Conservation (phyloP, 2,797 vertebrate species). For the Pteronotus mesoamericanus region DNA sequence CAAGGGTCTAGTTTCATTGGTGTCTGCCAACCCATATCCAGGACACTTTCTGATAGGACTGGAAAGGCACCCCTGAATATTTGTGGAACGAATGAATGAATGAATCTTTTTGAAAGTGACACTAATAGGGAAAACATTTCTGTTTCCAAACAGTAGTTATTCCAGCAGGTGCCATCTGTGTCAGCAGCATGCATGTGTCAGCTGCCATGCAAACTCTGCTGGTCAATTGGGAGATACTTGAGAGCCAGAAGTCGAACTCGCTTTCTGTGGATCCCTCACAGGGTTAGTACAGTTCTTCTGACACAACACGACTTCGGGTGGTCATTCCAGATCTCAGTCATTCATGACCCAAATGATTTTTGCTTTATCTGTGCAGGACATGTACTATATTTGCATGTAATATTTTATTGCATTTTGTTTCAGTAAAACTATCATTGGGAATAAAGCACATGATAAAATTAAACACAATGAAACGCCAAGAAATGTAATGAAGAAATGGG, state of each 20-base stretch:
- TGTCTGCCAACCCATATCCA: neutral
- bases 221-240: neutral
- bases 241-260: neutral
- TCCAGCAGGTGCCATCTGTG: too few species aligned
- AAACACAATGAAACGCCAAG: neutral
- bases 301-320: neutral
- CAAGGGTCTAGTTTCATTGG: neutral
- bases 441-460: neutral
- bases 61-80: neutral
- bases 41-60: neutral
- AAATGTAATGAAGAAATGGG: neutral
- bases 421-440: neutral
- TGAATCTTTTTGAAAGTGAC: neutral
- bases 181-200: neutral
- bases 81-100: neutral
- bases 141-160: neutral
- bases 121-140: neutral
- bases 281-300: neutral
- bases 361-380: neutral
- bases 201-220: neutral
- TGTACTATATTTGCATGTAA: neutral
- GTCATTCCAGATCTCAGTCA: neutral
- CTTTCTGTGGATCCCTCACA: neutral
- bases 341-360: neutral
- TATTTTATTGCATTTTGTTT: neutral